Conservation (phyloP, 1,140 invertebrate genomes). For the Drosophila gunungcola region DNA sequence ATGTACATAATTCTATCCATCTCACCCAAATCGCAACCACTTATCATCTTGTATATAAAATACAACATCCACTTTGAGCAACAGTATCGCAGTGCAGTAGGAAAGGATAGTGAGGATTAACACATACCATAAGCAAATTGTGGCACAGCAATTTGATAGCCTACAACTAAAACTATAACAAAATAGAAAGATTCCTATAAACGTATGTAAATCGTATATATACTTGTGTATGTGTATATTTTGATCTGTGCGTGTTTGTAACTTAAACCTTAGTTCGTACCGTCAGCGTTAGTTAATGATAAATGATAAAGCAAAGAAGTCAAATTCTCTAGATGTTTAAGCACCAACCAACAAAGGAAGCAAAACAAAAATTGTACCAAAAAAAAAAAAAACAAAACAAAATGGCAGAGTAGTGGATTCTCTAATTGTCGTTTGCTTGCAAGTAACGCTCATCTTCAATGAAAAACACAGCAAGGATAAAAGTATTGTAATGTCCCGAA, state of each 20-base stretch:
- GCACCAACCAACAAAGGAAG: slow-evolving; percentile 29
- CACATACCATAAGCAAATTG: slow-evolving; percentile 73
- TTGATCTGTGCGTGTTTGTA: slow-evolving; percentile 56
- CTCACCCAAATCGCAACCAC: slow-evolving; percentile 5
- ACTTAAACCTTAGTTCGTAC: slow-evolving; percentile 70
- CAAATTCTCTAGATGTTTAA: slow-evolving; percentile 77
- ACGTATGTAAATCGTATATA: slow-evolving; percentile 47
- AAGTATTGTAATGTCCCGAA: slow-evolving; percentile 68
- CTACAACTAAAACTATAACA: slow-evolving; percentile 56
- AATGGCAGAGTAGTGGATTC: slow-evolving; percentile 47
- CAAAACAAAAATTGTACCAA: slow-evolving; percentile 65
- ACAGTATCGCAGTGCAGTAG: slow-evolving; percentile 63
- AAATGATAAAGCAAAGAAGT: slow-evolving; percentile 73
- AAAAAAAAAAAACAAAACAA: slow-evolving; percentile 27
- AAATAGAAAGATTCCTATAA: slow-evolving; percentile 77
- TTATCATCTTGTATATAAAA: slow-evolving; percentile 50
- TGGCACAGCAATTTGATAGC: slow-evolving; percentile 52
- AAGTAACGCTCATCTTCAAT: slow-evolving; percentile 13
- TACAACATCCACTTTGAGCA: slow-evolving; percentile 48
- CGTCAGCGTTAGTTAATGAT: slow-evolving; percentile 34
- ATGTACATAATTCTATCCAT: slow-evolving; percentile 38
- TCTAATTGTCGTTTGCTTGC: slow-evolving; percentile 31
- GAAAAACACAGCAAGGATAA: slow-evolving; percentile 21
- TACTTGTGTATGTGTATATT: slow-evolving; percentile 51
- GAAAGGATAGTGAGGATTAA: slow-evolving; percentile 20